Evolutionary conservation across 2,888 invertebrate species (phyloP).

Genomic region (Metopia argyrocephala): DNA sequence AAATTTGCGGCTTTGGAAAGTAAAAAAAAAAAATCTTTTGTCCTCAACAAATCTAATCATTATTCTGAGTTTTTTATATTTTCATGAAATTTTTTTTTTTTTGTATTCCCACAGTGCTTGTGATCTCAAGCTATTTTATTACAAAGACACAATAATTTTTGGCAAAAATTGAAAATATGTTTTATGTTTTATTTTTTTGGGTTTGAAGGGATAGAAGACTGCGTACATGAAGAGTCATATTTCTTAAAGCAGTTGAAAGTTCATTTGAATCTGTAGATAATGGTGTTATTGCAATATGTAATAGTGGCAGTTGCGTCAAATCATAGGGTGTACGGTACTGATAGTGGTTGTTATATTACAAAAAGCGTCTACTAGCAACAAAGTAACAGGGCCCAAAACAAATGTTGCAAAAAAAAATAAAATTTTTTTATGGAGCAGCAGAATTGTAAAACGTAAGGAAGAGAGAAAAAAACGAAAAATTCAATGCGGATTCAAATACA

Average conservation of each 20-base stretch:
- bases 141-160: slow-evolving; percentile 32
- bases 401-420: slow-evolving; percentile 30
- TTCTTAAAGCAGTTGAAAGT: slow-evolving; percentile 52
- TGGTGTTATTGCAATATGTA: slow-evolving; percentile 21
- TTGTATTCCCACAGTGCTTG: no score
- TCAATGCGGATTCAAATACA: no score
- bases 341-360: slow-evolving; percentile 23
- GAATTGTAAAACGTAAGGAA: slow-evolving; percentile 39
- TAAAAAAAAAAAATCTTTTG: no score
- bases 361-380: slow-evolving; percentile 27
- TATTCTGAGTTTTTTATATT: no score
- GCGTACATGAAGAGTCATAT: slow-evolving; percentile 40
- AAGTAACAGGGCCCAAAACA: slow-evolving; percentile 41
- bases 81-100: no score
- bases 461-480: no score
- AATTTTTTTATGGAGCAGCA: neutral
- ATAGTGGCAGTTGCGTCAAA: neutral
- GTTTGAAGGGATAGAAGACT: neutral
- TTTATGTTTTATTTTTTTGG: no score
- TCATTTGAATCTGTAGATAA: slow-evolving; percentile 47
- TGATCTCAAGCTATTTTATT: neutral
- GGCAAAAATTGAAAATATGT: slow-evolving; percentile 36
- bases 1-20: no score
- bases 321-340: neutral
- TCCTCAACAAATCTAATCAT: no score